These are phyloP conservation scores for Protosalanx chinensis DNA, from an alignment of 2,797 vertebrate genomes.

Conservation along the genomic window DNA sequence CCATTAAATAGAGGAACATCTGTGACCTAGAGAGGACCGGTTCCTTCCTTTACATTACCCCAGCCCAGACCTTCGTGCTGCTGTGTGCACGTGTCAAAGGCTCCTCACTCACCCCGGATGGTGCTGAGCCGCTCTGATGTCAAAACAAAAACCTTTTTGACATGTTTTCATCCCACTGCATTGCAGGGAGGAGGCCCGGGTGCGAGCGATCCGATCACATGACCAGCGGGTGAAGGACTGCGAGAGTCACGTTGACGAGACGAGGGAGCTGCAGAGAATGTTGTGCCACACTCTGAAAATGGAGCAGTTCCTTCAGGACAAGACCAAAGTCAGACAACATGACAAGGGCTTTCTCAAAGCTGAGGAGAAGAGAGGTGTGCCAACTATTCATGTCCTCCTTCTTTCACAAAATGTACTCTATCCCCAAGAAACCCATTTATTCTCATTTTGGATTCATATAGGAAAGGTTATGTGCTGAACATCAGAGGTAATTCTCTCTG, in stretches of 20 bases:
- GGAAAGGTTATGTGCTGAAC: background rate
- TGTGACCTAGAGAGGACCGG: background rate
- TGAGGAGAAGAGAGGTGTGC: slow-evolving; percentile 18
- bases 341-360: slow-evolving; percentile 19
- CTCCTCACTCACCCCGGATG: slow-evolving; percentile 9
- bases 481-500: background rate
- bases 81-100: slow-evolving; percentile 12
- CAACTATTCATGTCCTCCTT: background rate
- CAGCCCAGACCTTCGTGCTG: slow-evolving; percentile 5
- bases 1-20: background rate
- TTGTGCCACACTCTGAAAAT: slow-evolving; percentile 20
- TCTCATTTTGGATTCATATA: background rate
- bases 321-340: slow-evolving; percentile 17
- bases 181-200: slow-evolving; percentile 17
- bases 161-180: slow-evolving; percentile 1
- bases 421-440: background rate
- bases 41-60: slow-evolving; percentile 15
- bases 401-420: background rate
- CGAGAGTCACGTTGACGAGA: slow-evolving; percentile 15
- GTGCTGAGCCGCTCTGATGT: slow-evolving; percentile 11
- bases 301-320: slow-evolving; percentile 20
- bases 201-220: background rate
- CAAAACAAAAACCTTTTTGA: background rate
- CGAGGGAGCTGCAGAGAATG: slow-evolving; percentile 14
- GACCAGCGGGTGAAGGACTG: slow-evolving; percentile 22